Evolutionary conservation across 2,888 invertebrate species (phyloP), one percentile per base, ranked within the genome.

Genomic region (Heliconius erato): DNA sequence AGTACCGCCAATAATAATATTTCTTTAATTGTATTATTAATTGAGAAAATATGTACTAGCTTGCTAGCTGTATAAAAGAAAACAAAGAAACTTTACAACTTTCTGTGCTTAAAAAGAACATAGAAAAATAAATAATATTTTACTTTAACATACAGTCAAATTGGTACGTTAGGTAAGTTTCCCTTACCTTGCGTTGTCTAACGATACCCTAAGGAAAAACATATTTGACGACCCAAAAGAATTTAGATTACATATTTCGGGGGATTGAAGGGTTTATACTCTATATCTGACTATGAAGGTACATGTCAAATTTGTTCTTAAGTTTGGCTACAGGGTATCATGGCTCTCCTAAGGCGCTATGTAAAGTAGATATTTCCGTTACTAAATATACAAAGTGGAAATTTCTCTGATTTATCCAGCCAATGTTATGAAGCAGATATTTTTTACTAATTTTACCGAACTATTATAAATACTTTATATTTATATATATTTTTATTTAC

Each of bases 221-320:
- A 68, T 72, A 59, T 79, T 65, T 80, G 80, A 74, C 78, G n/a
- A 63, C 83, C 83, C 69, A 83, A 80, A 83, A 83, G 83, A 63
- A 54, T 82, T 80, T 72, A 80, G 77, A 77, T 82, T 40, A 80
- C 77, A 80, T 77, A 77, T 44, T 76, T 49, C 77, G 71, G 67
- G 54, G 77, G 54, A 82, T 77, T 67, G 54, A 49, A 74, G 54
- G 83, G 68, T 78, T 68, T 78, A 69, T 83, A 79, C 40, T 40
- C 40, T 11, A 40, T 40, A 74, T 67, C 32, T 78, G 14, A 74
- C 67, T 59, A 74, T 59, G 77, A 74, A 80, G 54, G 19, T 65
- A 40, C 40, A 80, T 40, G 68, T 76, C 74, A 72, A 72, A 49
- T 59, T 76, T 80, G 35, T 74, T 40, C 44, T 65, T 49, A 69